A percentile compares a stretch with the other conserved stretches of the same genome.
Conservation (phyloP, 2,113 vertebrate species). For the Oncorhynchus kisutch region DNA sequence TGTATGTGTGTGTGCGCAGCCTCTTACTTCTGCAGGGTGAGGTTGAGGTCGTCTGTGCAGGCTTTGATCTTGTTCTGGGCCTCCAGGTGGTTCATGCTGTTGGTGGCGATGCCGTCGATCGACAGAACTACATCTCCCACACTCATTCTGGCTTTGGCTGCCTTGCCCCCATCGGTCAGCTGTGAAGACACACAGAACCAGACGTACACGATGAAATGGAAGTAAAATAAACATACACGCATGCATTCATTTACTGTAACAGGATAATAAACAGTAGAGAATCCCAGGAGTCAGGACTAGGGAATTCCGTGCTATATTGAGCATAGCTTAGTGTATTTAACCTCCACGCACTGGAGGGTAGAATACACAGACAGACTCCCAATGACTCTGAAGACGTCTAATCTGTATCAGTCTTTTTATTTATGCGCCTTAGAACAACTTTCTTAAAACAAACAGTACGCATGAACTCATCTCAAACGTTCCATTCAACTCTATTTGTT, state of each 20-base stretch:
- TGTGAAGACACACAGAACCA: slow-evolving; percentile 67
- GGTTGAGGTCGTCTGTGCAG: slow-evolving; percentile 82
- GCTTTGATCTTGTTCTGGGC: slow-evolving; percentile 98
- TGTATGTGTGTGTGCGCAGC: slow-evolving; percentile 4
- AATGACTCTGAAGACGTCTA: neutral
- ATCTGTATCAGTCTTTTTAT: neutral
- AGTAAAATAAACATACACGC: neutral
- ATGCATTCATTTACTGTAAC: neutral
- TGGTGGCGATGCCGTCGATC: slow-evolving; percentile 88
- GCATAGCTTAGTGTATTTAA: neutral
- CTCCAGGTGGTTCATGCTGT: slow-evolving; percentile 94
- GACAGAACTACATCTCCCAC: slow-evolving; percentile 91
- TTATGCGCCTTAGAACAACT: neutral
- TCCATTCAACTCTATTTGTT: neutral
- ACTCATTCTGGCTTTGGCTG: slow-evolving; percentile 82
- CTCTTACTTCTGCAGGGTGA: slow-evolving; percentile 91
- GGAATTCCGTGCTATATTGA: neutral
- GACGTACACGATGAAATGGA: neutral
- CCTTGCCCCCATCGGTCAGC: slow-evolving; percentile 93
- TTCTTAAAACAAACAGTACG: neutral
- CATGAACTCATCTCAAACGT: neutral
- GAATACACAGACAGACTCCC: neutral
- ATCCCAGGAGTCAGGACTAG: neutral
- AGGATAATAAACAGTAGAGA: neutral
- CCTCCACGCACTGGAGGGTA: neutral